Conservation (phyloP, 2,797 vertebrate species). For the Platyrinchus mystaceus region DNA sequence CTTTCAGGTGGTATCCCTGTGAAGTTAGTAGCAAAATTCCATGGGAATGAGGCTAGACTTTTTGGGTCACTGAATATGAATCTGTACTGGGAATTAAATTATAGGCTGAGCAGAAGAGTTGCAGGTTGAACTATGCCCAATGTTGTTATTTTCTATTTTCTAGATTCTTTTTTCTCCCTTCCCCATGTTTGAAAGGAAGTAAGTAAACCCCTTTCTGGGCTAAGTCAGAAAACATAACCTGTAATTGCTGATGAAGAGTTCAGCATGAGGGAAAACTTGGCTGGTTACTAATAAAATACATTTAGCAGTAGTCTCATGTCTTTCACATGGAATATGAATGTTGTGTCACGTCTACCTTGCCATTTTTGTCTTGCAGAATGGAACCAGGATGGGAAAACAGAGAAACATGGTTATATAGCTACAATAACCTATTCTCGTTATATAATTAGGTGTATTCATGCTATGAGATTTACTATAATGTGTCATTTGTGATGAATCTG, state of each 20-base stretch:
- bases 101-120: neutral
- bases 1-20: neutral
- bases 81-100: neutral
- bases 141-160: neutral
- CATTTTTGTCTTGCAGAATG: neutral
- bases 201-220: slow-evolving; percentile 3
- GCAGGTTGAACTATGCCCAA: neutral
- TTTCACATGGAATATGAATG: neutral
- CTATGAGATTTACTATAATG: neutral
- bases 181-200: neutral
- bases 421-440: neutral
- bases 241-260: neutral
- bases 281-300: neutral
- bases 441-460: neutral
- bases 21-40: slow-evolving; percentile 1
- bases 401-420: neutral
- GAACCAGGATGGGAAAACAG: neutral
- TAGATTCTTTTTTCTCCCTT: accelerated
- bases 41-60: neutral
- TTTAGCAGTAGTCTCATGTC: neutral
- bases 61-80: neutral
- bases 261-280: neutral
- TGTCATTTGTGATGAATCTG: neutral
- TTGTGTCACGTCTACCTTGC: neutral
- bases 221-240: slow-evolving; percentile 6